Evolutionary conservation across 2,888 invertebrate genomes (phyloP).

Genomic region (Melipona beecheii): DNA sequence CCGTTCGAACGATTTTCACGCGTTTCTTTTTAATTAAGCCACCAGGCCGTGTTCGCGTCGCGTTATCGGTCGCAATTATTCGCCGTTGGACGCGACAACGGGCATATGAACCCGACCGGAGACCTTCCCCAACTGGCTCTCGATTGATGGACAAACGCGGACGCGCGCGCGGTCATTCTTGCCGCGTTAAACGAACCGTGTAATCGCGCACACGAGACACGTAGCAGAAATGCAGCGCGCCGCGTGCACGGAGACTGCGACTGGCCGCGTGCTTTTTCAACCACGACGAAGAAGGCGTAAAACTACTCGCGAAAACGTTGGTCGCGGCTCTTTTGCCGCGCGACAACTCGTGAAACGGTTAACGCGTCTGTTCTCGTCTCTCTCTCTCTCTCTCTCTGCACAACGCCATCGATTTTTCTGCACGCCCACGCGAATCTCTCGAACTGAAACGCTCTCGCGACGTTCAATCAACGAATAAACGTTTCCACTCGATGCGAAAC

Average conservation of each 20-base stretch:
- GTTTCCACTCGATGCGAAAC: no score
- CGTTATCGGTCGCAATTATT: conserved; percentile 57
- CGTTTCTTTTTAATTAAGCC: conserved; percentile 57
- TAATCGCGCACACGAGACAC: conserved; percentile 61
- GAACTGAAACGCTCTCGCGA: neutral
- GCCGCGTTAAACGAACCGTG: conserved; percentile 61
- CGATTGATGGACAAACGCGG: conserved; percentile 53
- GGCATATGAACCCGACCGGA: conserved; percentile 30
- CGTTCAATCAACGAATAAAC: neutral
- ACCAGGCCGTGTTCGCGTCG: neutral
- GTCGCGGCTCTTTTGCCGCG: conserved; percentile 57
- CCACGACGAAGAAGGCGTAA: conserved; percentile 54
- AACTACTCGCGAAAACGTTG: conserved; percentile 53
- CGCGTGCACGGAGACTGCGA: conserved; percentile 6
- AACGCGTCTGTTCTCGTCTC: neutral
- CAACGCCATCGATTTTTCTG: neutral
- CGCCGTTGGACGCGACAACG: conserved; percentile 17
- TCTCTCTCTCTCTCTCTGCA: neutral
- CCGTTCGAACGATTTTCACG: conserved; percentile 35
- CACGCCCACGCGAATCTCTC: neutral
- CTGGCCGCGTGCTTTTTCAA: conserved; percentile 46
- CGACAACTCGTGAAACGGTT: conserved; percentile 56
- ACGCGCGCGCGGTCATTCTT: conserved; percentile 40
- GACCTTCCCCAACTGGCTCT: neutral
- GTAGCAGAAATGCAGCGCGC: conserved; percentile 51